Base-by-base conservation (phyloP, 30 jellyfish, hydroid and myxozoan species). In the Aurelia sp. region DNA sequence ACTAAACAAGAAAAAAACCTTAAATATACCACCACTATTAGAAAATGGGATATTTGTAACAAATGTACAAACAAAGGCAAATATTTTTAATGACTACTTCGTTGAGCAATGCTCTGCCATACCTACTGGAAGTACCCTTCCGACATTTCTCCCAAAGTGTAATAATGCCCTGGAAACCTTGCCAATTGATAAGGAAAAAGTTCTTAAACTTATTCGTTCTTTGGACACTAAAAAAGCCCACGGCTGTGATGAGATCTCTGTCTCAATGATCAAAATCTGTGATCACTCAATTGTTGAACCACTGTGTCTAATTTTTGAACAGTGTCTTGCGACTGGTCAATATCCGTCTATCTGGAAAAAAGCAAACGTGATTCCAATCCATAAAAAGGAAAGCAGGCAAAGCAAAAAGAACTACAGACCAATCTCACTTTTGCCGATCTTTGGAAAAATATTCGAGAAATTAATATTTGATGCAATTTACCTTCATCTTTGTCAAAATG, bases 221-320 rank as follows among this genome's bases (percentile, higher is more conserved):
- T n/a, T 57, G 17, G 66, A 57, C 19, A 57, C 66, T 57, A 57
- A 57, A 57, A 57, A 57, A 57, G 66, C 66, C 19, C 66, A 57
- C 2, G 66, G 66, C 66, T 57, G 66, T 57, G 19, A 13, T 27
- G 33, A 27, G 33, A 27, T 27, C 33, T 27, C 33, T 27, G 33
- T 27, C 33, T 27, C 33, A 27, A 57, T 27, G 33, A 27, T 27
- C 1, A 27, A 27, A 27, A 27, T 27, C 33, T 27, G 33, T 27
- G 33, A 27, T 57, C 19, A 57, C 1, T 57, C 17, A 15, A 57
- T 57, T 2, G 66, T 57, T 57, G 66, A 57, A 15, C 66, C 66
- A 57, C 66, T 57, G 17, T 57, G 66, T 57, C 17, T 57, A n/a
- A 57, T 2, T 13, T 57, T 57, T 57, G 66, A 57, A 57, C 17